phyloP scores from a whole-genome alignment of 2,888 invertebrate genomes.

The Mactromeris polynyma region DNA sequence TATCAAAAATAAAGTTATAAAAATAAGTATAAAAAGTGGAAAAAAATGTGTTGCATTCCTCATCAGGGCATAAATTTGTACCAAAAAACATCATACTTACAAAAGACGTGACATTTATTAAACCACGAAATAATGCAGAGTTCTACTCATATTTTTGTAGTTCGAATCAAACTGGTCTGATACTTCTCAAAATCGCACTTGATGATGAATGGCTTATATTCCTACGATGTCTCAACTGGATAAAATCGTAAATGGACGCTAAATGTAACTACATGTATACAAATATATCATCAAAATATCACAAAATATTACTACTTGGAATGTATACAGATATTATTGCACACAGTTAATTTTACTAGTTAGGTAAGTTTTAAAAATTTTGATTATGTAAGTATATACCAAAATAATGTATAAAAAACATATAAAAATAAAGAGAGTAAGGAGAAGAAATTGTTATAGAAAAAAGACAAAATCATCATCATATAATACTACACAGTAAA shows the following conservation, averaged over 20 bases:
- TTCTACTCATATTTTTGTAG: too few species aligned
- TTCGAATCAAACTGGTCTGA: too few species aligned
- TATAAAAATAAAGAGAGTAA: background rate
- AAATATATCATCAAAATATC: background rate
- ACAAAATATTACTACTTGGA: background rate
- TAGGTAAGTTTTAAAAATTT: background rate
- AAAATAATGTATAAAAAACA: background rate
- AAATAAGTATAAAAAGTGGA: background rate
- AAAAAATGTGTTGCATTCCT: background rate
- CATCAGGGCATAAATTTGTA: too few species aligned
- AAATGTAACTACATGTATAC: background rate
- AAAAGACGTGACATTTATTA: too few species aligned
- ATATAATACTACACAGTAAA: background rate
- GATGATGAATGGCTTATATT: too few species aligned
- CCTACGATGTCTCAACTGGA: too few species aligned
- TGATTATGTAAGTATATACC: background rate
- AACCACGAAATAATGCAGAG: too few species aligned
- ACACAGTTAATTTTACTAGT: background rate
- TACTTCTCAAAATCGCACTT: too few species aligned
- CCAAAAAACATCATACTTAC: too few species aligned
- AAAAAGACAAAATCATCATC: background rate
- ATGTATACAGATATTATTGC: background rate
- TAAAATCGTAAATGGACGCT: background rate
- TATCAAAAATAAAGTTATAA: constrained; percentile 7
- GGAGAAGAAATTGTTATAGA: background rate